Base-by-base conservation (phyloP, 2,888 invertebrate genomes). In the Druceiella hillmani region DNA sequence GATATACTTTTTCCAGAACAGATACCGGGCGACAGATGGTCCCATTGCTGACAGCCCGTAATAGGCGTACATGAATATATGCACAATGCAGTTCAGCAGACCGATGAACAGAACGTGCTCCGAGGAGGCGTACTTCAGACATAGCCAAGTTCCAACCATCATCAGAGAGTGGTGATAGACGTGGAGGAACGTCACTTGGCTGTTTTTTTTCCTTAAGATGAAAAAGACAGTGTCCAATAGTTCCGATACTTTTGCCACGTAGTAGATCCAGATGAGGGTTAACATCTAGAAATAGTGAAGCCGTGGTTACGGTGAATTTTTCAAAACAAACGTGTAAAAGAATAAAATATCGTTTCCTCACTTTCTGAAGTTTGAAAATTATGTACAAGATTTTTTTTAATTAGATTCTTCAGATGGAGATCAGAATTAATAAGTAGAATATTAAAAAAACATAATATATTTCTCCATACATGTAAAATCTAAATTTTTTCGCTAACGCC, bases 1-100 rank as follows among this genome's bases (percentile, higher is more conserved):
- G 66, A 90, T 81, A 56, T 88, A 83, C 50, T 81, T 84, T 59
- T 89, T 90, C 88, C 88, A 89, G 78, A 84, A 86, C 30, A 89
- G 64, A 57, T 83, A 87, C 53, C 83, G 83, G 41, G 79, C 78
- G 46, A 81, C 79, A 15, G 74, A 58, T 1, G 87, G 87, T 9
- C 88, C 89, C 42, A 87, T 61, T 0, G 86, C 85, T 0, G 88
- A 73, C 55, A 88, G 59, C 25, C 84, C 76, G 51, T 89, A 89
- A 55, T 89, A 89, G 0, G 77, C 68, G 55, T 89, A 89, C 88
- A 90, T 89, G 47, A 88, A 69, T 1, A 87, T 75, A 56, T 89
- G 89, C 0, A 89, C 85, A 40, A 81, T 67, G 0, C 84, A 81
- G 58, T 89, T 88, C 3, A 87, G 58, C 46, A 83, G 69, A 0